Base-by-base conservation (phyloP, 2,113 vertebrate genomes). In the Raja brachyura region DNA sequence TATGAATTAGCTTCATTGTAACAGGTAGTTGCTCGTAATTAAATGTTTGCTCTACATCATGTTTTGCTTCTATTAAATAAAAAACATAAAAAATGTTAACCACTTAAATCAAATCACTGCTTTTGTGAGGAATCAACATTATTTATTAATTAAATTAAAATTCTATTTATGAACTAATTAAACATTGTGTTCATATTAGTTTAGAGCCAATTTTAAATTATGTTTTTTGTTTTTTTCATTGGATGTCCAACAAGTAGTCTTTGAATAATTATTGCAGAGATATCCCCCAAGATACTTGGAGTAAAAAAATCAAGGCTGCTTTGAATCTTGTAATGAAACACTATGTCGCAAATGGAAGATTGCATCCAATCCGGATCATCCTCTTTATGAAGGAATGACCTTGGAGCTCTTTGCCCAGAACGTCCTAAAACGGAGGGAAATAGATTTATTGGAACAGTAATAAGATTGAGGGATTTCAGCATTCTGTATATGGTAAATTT, bases 11-110 rank as follows among this genome's bases (percentile, higher is more conserved):
- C 96, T 97, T 98, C 94, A 99, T 94, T 4, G 98, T 98, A 93
- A 98, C 98, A 78, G 98, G 98, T 93, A 99, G 99, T 93, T 99
- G 97, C 95, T 98, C 98, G 94, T 98, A 99, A 94, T 96, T 98
- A 95, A 99, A 99, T 95, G 97, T 99, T 93, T 96, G 98, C 93
- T 98, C 98, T 16, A 97, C 96, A 93, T 99, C 98, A 93, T 98
- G 99, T 96, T 98, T 99, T 96, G 98, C 95, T 0, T 96, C 98
- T 98, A 95, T 94, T 90, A 94, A 94, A 95, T 96, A 95, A 11
- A 11, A 6, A 94, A 95, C 13, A 59, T 20, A 54, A 20, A 20
- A 90, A 88, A 20, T 63, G 13, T 90, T 68, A 86, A n/a, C n/a
- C n/a, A n/a, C n/a, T n/a, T n/a, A n/a, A 28, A 59, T 83, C 20